A percentile compares a stretch with the other conserved stretches of the same genome.
Evolutionary conservation across 2,888 invertebrate species (phyloP).

Genomic region (Drosophila kanekoi): DNA sequence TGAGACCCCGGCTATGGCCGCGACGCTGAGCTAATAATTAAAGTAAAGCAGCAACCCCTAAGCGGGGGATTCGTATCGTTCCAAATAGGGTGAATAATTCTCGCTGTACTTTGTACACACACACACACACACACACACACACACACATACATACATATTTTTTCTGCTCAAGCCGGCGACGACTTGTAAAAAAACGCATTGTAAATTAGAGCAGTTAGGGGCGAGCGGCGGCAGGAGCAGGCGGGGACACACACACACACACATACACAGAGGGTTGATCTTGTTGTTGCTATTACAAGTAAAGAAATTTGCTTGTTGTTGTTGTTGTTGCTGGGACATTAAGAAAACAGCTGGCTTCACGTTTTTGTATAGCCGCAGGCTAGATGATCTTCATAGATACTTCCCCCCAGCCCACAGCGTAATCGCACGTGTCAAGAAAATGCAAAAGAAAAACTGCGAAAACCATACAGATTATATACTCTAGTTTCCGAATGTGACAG

Average conservation of each 20-base stretch:
- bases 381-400: too few relatives aligned
- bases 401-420: too few relatives aligned
- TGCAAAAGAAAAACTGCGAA: conserved; percentile 18
- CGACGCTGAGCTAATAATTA: conserved; percentile 75
- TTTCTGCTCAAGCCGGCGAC: neutral
- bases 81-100: conserved; percentile 59
- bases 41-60: conserved; percentile 73
- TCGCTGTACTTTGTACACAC: neutral
- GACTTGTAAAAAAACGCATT: conserved; percentile 52
- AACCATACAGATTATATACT: conserved; percentile 56
- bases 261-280: conserved; percentile 13
- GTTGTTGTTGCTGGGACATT: conserved; percentile 35
- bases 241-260: conserved; percentile 1
- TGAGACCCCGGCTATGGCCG: conserved; percentile 36
- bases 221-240: conserved; percentile 8
- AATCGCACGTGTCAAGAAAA: neutral
- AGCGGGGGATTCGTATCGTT: conserved; percentile 46
- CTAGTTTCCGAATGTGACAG: conserved; percentile 9
- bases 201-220: conserved; percentile 66
- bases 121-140: neutral
- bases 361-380: too few relatives aligned
- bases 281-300: conserved; percentile 62
- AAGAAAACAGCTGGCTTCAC: conserved; percentile 56
- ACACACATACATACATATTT: neutral
- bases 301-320: conserved; percentile 46